Conservation (phyloP, 2,113 vertebrate genomes). For the Leucopternis melanops region DNA sequence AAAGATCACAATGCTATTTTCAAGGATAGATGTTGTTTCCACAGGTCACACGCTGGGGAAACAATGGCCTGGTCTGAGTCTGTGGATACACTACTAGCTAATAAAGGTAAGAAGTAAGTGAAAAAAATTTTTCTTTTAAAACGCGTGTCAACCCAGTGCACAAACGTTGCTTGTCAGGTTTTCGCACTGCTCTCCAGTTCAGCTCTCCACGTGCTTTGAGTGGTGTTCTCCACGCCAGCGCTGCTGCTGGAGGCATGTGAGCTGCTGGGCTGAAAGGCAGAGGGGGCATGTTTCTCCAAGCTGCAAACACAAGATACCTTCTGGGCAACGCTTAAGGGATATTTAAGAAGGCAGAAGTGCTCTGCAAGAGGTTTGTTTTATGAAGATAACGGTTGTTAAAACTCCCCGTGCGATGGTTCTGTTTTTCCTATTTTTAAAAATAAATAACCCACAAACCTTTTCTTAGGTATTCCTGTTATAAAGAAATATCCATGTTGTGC, state of each 20-base stretch:
- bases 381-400: background rate
- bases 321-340: background rate
- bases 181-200: background rate
- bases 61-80: constrained; percentile 82
- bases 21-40: constrained; percentile 92
- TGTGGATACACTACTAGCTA: constrained; percentile 85
- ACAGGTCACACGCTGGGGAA: constrained; percentile 80
- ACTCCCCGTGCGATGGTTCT: background rate
- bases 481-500: rapidly evolving
- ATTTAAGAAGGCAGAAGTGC: background rate
- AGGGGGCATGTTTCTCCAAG: background rate
- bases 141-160: rapidly evolving
- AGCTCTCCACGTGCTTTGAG: rapidly evolving
- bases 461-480: background rate
- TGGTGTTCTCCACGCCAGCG: background rate
- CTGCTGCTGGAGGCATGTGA: background rate
- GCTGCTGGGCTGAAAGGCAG: background rate
- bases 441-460: rapidly evolving
- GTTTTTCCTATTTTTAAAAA: background rate
- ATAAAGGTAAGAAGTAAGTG: constrained; percentile 81
- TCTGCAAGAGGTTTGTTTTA: background rate
- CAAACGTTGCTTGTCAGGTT: background rate
- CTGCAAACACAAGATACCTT: background rate
- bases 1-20: constrained; percentile 87
- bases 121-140: background rate